Percentiles rank a stretch among this genome's conserved stretches.
Evolutionary conservation across 2,888 invertebrate genomes (phyloP).

Genomic region (Magallana nippona): DNA sequence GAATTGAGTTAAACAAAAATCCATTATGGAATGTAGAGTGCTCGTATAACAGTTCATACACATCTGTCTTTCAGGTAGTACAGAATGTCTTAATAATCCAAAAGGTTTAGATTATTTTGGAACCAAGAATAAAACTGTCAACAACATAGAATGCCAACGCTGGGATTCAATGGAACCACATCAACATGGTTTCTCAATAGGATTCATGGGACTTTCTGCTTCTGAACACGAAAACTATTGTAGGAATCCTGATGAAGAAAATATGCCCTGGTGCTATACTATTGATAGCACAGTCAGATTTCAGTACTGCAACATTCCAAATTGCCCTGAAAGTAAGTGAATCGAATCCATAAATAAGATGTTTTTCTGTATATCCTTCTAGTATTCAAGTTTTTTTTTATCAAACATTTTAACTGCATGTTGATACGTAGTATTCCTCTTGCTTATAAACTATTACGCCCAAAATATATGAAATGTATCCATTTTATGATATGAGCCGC

Average conservation of each 20-base stretch:
- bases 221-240: constrained; percentile 16
- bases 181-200: background rate
- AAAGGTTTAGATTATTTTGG: constrained; percentile 20
- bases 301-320: constrained; percentile 18
- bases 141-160: constrained; percentile 14
- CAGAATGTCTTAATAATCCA: background rate
- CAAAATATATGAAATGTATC: too few species aligned
- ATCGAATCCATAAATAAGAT: too few species aligned
- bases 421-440: background rate
- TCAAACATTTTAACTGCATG: too few species aligned
- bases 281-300: background rate
- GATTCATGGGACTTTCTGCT: background rate
- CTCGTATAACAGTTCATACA: too few species aligned
- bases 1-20: too few species aligned
- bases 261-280: constrained; percentile 14
- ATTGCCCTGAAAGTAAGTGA: background rate
- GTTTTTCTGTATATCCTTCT: background rate
- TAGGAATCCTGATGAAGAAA: background rate
- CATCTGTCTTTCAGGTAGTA: background rate
- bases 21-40: background rate
- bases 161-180: constrained; percentile 30
- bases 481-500: too few species aligned
- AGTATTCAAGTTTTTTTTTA: background rate
- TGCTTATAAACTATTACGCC: too few species aligned
- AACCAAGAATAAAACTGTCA: background rate